phyloP scores from a whole-genome alignment of 37 sponge, comb jelly and placozoan species.

The Beroe forskalii region DNA sequence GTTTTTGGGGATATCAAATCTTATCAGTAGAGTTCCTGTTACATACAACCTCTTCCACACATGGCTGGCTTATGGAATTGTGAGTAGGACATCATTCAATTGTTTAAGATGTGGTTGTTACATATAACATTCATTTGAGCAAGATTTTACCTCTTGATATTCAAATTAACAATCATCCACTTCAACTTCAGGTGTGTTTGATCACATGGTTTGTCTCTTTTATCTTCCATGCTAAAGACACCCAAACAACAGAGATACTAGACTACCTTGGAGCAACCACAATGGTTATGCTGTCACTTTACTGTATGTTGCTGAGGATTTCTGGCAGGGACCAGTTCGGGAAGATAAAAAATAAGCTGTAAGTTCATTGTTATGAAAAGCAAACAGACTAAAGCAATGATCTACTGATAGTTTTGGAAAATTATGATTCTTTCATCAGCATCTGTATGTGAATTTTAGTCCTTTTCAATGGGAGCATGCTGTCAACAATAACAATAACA shows the following conservation, averaged over 20 bases:
- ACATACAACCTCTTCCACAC: conserved; percentile 62
- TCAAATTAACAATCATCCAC: too few relatives aligned
- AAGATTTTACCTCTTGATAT: too few relatives aligned
- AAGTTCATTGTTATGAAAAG: not conserved
- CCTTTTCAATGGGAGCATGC: too few relatives aligned
- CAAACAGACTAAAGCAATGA: not conserved
- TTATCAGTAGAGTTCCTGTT: conserved; percentile 35
- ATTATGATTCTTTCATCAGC: not conserved
- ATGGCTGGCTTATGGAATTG: conserved; percentile 59
- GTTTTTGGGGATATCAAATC: conserved; percentile 40
- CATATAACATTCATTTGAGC: too few relatives aligned
- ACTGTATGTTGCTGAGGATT: conserved; percentile 58
- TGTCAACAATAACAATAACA: too few relatives aligned
- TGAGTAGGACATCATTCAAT: too few relatives aligned
- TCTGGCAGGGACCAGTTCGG: conserved; percentile 62
- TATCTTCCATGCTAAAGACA: conserved; percentile 59
- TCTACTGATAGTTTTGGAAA: not conserved
- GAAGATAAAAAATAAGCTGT: conserved; percentile 57
- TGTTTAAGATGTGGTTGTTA: too few relatives aligned
- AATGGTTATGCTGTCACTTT: conserved; percentile 60
- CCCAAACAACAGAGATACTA: conserved; percentile 32
- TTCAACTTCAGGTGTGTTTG: conserved; percentile 45
- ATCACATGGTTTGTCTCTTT: conserved; percentile 62
- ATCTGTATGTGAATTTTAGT: too few relatives aligned
- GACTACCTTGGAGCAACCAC: conserved; percentile 53